Evolutionary conservation across 2,888 invertebrate species (phyloP), one percentile per base, ranked within the genome.

Genomic region (Apamea crenata): DNA sequence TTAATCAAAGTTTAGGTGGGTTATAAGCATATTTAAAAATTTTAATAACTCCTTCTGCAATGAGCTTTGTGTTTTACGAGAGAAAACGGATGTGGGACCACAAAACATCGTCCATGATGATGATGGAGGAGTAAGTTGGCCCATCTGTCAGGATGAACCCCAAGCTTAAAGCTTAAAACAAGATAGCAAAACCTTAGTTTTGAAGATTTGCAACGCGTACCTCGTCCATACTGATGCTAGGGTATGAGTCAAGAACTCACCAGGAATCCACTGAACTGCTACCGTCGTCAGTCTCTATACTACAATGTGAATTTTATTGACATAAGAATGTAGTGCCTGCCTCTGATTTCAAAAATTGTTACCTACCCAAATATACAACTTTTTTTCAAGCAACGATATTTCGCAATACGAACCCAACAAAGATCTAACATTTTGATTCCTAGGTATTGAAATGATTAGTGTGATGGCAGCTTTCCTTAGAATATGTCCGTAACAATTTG

Each of bases 401-500:
- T 50, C 67, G 10, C n/a, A 56, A 72, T 50, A 36, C 3, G 65
- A 53, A 81, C 50, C 25, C 25, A 68, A 36, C 70, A 59, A 29
- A 47, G 85, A 85, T 85, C 61, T 85, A 76, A 74, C 72, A 87
- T 79, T 84, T 56, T 73, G 87, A 80, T 85, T 87, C 84, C 85
- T 86, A 77, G 63, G 73, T 82, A 88, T 89, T 82, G 77, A 84
- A 86, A 89, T 90, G 89, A 90, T 85, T 72, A 89, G 87, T 87
- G 87, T 91, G 91, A 91, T 92, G 93, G 93, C 92, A 92, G 92
- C 91, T 93, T 93, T 94, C 92, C 89, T 91, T 88, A 89, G 93
- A 94, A 94, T 93, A 94, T 92, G 93, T 93, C 94, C 92, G 92
- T 92, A 92, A 94, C 94, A 93, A 94, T 95, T 95, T 95, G 93